Base-by-base conservation (phyloP, 1,140 invertebrate genomes). In the Drosophila grimshawi region DNA sequence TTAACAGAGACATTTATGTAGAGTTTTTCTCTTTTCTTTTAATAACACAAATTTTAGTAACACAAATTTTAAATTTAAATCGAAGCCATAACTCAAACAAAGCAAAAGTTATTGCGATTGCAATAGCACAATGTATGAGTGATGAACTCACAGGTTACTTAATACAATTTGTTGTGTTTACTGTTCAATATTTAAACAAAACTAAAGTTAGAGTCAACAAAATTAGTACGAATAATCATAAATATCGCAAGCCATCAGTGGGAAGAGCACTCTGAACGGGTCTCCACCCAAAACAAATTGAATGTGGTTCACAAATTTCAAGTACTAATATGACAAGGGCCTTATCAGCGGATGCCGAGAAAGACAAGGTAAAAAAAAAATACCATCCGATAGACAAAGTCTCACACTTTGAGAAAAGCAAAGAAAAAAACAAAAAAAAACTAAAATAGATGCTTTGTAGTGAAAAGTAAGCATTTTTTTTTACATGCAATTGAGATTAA, bases 271-370 rank as follows among this genome's bases (percentile, higher is more conserved):
- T 6, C 4, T 48, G 19, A 19, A 19, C 1, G 19, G 19, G 19
- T 19, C 53, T 32, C 43, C 64, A 10, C 29, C n/a, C 2, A 32
- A 48, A 39, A 7, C 29, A 64, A 64, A 64, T 57, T 19, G 19
- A 19, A 19, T 19, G 19, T 19, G 56, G 52, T 57, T 57, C 37
- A 71, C 32, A 51, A 65, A 49, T 33, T 57, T 51, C 33, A 11
- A 61, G 59, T 69, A 53, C 43, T 52, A 45, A 45, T 35, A 46
- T 53, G 43, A 65, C 61, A 64, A 27, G 43, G 2, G 4, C 10
- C 53, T 67, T 72, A 72, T 72, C 69, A 53, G 69, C 48, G n/a
- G 39, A 63, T 55, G 37, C 37, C 52, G 37, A 11, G 6, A 5
- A 37, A 32, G 4, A 41, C 11, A 43, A 52, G 49, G 10, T 27